Conservation (phyloP, 2,113 vertebrate genomes). For the Toxotes chatareus region DNA sequence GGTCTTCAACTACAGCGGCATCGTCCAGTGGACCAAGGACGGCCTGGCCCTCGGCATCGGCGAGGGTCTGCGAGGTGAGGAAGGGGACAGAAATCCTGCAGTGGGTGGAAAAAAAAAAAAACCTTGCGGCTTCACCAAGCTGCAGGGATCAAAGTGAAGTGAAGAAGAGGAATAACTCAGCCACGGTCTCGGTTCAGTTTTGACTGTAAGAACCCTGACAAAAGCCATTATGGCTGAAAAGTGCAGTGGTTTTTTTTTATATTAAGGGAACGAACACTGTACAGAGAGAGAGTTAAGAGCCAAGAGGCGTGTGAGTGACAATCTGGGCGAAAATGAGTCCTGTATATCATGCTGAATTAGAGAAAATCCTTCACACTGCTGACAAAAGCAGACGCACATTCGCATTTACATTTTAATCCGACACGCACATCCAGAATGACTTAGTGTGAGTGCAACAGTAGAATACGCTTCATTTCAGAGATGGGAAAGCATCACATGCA, state of each 20-base stretch:
- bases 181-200: slow-evolving; percentile 54
- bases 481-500: slow-evolving; percentile 9
- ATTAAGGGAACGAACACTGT: slow-evolving; percentile 55
- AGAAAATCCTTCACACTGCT: slow-evolving; percentile 74
- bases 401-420: slow-evolving; percentile 71
- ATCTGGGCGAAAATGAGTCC: slow-evolving; percentile 66
- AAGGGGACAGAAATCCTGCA: neutral
- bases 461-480: slow-evolving; percentile 24
- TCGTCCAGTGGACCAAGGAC: slow-evolving; percentile 98
- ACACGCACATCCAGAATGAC: slow-evolving; percentile 44
- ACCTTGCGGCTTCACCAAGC: slow-evolving; percentile 11
- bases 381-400: slow-evolving; percentile 70
- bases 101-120: neutral
- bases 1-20: slow-evolving; percentile 95
- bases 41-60: slow-evolving; percentile 94
- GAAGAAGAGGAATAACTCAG: slow-evolving; percentile 51
- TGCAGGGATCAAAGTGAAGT: slow-evolving; percentile 58
- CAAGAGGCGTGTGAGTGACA: slow-evolving; percentile 66
- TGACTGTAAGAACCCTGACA: slow-evolving; percentile 62
- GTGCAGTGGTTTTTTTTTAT: slow-evolving; percentile 46
- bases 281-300: slow-evolving; percentile 53
- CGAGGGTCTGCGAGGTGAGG: slow-evolving; percentile 92
- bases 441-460: slow-evolving; percentile 33
- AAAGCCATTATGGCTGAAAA: slow-evolving; percentile 66
- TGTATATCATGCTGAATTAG: slow-evolving; percentile 73